phyloP scores from a whole-genome alignment of 2,888 invertebrate genomes.

The Philhelius pedissequus region DNA sequence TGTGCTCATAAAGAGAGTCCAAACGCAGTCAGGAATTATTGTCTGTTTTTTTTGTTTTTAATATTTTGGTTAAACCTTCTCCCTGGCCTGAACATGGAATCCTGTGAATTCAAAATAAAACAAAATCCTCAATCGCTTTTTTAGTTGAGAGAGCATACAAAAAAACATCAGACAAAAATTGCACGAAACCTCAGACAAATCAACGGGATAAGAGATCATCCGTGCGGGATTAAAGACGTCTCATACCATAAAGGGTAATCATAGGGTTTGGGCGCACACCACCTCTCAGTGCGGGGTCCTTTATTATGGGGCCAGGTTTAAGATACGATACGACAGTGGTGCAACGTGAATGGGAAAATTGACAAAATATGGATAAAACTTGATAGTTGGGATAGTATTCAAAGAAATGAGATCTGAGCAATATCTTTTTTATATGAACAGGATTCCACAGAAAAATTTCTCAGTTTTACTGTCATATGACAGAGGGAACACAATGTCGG shows the following conservation, averaged over 20 bases:
- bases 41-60: too few species aligned
- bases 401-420: too few species aligned
- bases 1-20: slow-evolving; percentile 46
- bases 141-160: background rate
- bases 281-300: slow-evolving; percentile 55
- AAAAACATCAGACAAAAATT: slow-evolving; percentile 41
- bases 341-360: rapidly evolving
- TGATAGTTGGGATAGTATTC: too few species aligned
- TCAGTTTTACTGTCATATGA: too few species aligned
- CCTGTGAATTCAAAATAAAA: slow-evolving; percentile 27
- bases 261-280: slow-evolving; percentile 61
- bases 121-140: background rate
- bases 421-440: too few species aligned
- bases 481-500: too few species aligned
- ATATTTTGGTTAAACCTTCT: background rate
- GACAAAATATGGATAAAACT: too few species aligned
- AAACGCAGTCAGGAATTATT: slow-evolving; percentile 20
- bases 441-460: too few species aligned
- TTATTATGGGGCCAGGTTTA: slow-evolving; percentile 10
- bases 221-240: slow-evolving; percentile 68
- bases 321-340: background rate
- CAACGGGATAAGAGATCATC: slow-evolving; percentile 68
- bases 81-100: slow-evolving; percentile 7
- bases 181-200: slow-evolving; percentile 60
- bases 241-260: slow-evolving; percentile 65